Evolutionary conservation across 2,113 vertebrate species (phyloP).

Genomic region (Forbesichthys agassizii): DNA sequence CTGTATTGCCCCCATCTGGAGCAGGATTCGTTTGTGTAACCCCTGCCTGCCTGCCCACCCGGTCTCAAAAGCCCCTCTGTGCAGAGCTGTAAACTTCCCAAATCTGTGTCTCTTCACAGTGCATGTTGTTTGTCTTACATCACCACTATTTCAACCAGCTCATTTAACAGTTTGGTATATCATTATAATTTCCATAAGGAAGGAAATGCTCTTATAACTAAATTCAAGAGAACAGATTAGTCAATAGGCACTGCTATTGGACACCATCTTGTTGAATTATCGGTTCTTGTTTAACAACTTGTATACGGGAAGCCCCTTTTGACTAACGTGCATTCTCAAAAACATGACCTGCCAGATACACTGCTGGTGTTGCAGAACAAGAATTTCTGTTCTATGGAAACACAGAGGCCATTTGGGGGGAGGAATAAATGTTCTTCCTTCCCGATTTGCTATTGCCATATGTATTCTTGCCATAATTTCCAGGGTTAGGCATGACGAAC

Average conservation of each 20-base stretch:
- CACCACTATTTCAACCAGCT: conserved; percentile 14
- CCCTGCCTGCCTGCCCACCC: too few species aligned
- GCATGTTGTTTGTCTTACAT: background rate
- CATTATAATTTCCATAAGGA: background rate
- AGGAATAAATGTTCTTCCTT: conserved; percentile 29
- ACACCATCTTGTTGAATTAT: background rate
- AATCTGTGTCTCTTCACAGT: background rate
- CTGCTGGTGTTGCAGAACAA: conserved; percentile 21
- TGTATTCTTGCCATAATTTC: background rate
- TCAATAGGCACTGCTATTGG: background rate
- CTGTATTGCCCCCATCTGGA: background rate
- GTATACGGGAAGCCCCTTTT: background rate
- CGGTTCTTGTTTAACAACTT: background rate
- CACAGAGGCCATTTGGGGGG: conserved; percentile 33
- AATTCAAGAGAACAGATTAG: conserved; percentile 24
- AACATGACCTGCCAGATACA: conserved; percentile 25
- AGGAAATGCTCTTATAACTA: background rate
- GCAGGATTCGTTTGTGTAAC: background rate
- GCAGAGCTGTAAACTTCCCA: background rate
- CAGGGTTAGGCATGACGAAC: background rate
- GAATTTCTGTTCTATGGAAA: conserved; percentile 47
- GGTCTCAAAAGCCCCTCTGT: background rate
- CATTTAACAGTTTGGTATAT: background rate
- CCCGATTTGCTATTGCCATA: conserved; percentile 39
- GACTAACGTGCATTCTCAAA: background rate